Base-by-base conservation (phyloP, 2,113 vertebrate species). In the Pterocles orientalis region DNA sequence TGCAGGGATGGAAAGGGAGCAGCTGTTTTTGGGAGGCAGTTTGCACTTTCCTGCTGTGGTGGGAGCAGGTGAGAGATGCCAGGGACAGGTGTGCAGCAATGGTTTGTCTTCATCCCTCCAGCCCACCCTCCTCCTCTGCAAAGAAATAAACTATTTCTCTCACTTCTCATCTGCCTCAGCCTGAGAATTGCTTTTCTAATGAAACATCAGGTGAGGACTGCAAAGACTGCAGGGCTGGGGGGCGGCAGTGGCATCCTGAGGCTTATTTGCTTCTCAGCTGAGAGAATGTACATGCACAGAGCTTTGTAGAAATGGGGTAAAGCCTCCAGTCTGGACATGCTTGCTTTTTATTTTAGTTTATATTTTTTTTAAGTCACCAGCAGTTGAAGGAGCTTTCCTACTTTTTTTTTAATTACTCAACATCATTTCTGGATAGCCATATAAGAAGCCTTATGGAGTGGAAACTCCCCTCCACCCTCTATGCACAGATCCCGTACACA, bases 121-220 rank as follows among this genome's bases (percentile, higher is more conserved):
- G 24, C 20, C 81, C 41, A 15, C 24, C 17, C 7, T 70, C 10
- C 36, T 62, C 16, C 17, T 84, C 60, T 84, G 78, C 45, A 78
- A 54, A 82, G 64, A 66, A 82, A 73, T 15, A 26, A 90, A 57
- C 7, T 1, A 18, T 82, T 81, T 50, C 8, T 77, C 26, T 81
- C 18, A 10, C 26, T 93, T 48, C 25, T 82, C 11, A 0, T 5
- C 26, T 58, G 33, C 23, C 47, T 51, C 56, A 70, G 56, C 21
- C 31, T 62, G 31, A 36, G 36, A 86, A 79, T 7, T 76, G 13
- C 31, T 75, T 75, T 79, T 66, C 19, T 48, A 20, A 16, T 0
- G 2, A 43, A 51, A n/a, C 14, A 29, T 29, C 18, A 75, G 79
- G 15, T 0, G 0, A 25, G 45, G 33, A 12, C 69, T 29, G 17